Evolutionary conservation across 2,888 invertebrate genomes (phyloP), one percentile per base, ranked within the genome.

Genomic region (Ophion costatus): DNA sequence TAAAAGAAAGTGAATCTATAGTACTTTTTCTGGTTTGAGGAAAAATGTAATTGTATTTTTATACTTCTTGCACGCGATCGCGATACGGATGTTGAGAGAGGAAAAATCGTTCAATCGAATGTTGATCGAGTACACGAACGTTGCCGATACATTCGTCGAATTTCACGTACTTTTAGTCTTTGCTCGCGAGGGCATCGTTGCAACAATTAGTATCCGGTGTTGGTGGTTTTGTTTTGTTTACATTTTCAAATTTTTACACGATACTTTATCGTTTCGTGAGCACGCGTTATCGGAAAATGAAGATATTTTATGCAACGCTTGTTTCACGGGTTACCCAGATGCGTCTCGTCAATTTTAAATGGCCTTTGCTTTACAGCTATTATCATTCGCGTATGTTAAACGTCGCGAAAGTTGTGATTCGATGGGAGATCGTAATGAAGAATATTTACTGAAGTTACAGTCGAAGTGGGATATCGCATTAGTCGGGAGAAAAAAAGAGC

Each of bases 21-120:
- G 51, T 63, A 80, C 82, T 77, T 82, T 76, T 76, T 80, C 73
- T 59, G 73, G 57, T 77, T 45, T 63, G 69, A 80, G 67, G 70
- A 59, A 78, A 80, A 85, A 79, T 51, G 59, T 80, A 24, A 79
- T 70, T 82, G 74, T 85, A 85, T 85, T 85, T 85, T 85, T 85
- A 77, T 85, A 85, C 74, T 63, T 80, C 73, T 77, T 69, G 63
- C 69, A 77, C 59, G 45, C 77, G 63, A 20, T 77, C 59, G 45
- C 77, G 63, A 20, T 77, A 80, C 74, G 74, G 29, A 76, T 82
- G 75, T 70, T 64, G 38, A 73, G 69, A 45, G 51, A 73, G 73
- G 45, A 67, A 45, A 70, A 73, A 71, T 73, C 67, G 61, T 82
- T 78, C 56, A 74, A 85, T 74, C 14, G 51, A 51, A 56, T 59